Percentiles rank a stretch among this genome's conserved stretches.
phyloP scores from a whole-genome alignment of 2,888 invertebrate species.

The Orgyia antiqua region DNA sequence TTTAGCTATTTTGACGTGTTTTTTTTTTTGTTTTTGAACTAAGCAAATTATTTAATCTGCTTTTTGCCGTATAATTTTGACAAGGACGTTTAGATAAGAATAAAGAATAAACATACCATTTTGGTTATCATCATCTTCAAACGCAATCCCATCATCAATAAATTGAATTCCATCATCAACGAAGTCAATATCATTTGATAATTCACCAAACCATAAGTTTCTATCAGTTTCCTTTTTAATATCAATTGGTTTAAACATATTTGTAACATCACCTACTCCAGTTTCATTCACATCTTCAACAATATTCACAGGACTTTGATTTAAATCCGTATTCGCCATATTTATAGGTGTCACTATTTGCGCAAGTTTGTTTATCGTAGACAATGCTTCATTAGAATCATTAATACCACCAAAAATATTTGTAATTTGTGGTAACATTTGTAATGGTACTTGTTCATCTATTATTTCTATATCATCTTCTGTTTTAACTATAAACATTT shows the following conservation, averaged over 20 bases:
- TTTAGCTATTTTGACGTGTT: no score
- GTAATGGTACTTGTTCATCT: slow-evolving; percentile 1
- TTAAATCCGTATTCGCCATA: neutral
- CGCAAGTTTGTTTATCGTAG: slow-evolving; percentile 1
- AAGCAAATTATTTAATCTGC: no score
- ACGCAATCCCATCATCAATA: slow-evolving; percentile 38
- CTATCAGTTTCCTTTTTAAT: slow-evolving; percentile 1
- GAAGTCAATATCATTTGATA: slow-evolving; percentile 31
- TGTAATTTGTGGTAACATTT: slow-evolving; percentile 26
- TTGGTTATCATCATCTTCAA: slow-evolving; percentile 20
- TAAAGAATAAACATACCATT: slow-evolving; percentile 4
- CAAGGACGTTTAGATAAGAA: neutral
- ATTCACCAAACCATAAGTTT: slow-evolving; percentile 19
- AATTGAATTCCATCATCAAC: slow-evolving; percentile 47
- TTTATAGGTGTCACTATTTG: neutral
- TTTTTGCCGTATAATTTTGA: no score
- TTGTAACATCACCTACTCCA: no score
- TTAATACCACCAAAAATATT: slow-evolving; percentile 29
- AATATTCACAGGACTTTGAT: neutral
- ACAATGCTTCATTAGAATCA: slow-evolving; percentile 12
- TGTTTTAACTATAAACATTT: neutral
- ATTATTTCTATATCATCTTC: neutral
- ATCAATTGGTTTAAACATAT: neutral
- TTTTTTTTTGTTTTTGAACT: no score
- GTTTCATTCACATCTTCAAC: neutral